A percentile compares a stretch with the other conserved stretches of the same genome.
phyloP scores from a whole-genome alignment of 1,140 invertebrate genomes.

The Drosophila parabipectinata region DNA sequence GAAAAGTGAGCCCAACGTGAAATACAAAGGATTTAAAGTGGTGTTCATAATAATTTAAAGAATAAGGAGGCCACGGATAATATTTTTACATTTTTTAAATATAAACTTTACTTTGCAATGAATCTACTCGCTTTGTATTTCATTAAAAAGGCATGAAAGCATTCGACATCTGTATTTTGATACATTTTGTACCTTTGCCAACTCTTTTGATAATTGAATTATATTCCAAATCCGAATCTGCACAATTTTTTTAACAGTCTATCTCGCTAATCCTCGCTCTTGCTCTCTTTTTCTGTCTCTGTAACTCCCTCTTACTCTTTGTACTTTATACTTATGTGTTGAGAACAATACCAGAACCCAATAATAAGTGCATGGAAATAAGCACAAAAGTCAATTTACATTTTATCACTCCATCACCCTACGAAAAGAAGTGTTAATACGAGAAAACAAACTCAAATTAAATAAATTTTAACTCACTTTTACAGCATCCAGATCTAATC shows the following conservation, averaged over 20 bases:
- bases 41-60: conserved; percentile 1
- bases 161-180: conserved; percentile 18
- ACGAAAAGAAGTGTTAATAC: conserved; percentile 27
- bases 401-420: conserved; percentile 48
- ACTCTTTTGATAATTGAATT: conserved; percentile 35
- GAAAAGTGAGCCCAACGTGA: conserved; percentile 7
- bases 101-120: conserved; percentile 9
- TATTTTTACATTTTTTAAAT: neutral
- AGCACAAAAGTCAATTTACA: conserved; percentile 65
- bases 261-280: conserved; percentile 53
- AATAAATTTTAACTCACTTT: conserved; percentile 64
- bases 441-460: conserved; percentile 35
- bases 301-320: conserved; percentile 60
- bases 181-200: conserved; percentile 8
- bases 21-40: conserved; percentile 18
- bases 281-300: conserved; percentile 51
- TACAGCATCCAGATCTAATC: conserved; percentile 62
- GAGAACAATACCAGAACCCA: conserved; percentile 39
- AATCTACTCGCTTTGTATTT: conserved; percentile 34
- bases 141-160: conserved; percentile 34
- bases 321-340: conserved; percentile 64
- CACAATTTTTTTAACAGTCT: conserved; percentile 55
- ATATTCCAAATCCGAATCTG: conserved; percentile 42
- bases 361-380: conserved; percentile 66
- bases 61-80: conserved; percentile 4